Evolutionary conservation across 2,113 vertebrate species (phyloP), one percentile per base, ranked within the genome.

Genomic region (Dryoscopus gambensis): DNA sequence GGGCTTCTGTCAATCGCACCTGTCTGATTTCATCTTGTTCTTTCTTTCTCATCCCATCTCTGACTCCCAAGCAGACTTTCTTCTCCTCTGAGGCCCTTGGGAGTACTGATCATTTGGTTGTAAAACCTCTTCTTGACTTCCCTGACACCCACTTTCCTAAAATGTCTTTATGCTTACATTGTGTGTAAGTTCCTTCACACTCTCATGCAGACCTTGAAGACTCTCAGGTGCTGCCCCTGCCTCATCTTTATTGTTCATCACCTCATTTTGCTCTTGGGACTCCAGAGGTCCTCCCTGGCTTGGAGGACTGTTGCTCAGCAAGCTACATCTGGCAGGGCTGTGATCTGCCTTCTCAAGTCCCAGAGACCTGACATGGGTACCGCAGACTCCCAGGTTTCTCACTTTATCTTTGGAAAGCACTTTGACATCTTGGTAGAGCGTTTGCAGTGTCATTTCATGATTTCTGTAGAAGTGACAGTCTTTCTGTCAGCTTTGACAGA

Each of bases 341-440:
- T n/a, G 39, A 10, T 57, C 20, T 65, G 20, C 49, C 33, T 78
- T 84, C 69, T 89, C 21, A 50, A 82, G 56, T 35, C 10, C 1
- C 44, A 3, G 21, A 87, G 73, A 31, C 33, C 21, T 12, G 27
- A 75, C 15, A 11, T 4, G 23, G 33, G 55, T 30, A 53, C 25
- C 3, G 1, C 1, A 3, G 73, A 39, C 46, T 84, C 47, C 30
- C 18, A 21, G 12, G 27, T 70, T 78, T 84, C 81, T 67, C 50
- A 15, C 5, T 21, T 70, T 59, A 8, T 44, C 33, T 79, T 21
- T 63, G 24, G 13, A 84, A 84, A 93, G 59, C 67, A 77, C 49
- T 90, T 76, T 40, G 39, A 40, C 0, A 0, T 77, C 39, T 60
- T 84, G 39, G 77, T 69, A 52, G 59, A 59, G 46, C 0, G 0